Evolutionary conservation across 2,888 invertebrate genomes (phyloP), one percentile per base, ranked within the genome.

Genomic region (Zygaena filipendulae): DNA sequence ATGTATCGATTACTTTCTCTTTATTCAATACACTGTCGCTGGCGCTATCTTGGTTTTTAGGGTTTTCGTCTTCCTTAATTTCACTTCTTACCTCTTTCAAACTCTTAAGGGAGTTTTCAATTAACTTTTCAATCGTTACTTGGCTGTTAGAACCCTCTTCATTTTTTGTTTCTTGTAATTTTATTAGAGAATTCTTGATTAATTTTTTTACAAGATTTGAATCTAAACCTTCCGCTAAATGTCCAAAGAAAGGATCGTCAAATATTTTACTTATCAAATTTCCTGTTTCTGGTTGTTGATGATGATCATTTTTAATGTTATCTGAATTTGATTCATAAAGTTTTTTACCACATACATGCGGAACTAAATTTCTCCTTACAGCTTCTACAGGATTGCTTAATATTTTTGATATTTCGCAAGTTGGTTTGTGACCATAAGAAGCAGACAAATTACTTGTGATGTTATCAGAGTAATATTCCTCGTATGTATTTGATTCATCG

Each of bases 311-410:
- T 20, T 26, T 32, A 2, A 13, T n/a, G 9, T 28, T 6, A 13
- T 23, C 22, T 3, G 4, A 4, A 7, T 16, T 16, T 16, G 16
- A 16, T 16, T 4, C 5, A 16, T 51, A 39, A 62, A 74, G 64
- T 49, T 52, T 69, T 59, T 86, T 85, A 13, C 90, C 90, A 62
- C 90, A 90, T 28, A 90, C 87, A 55, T 90, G 90, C 23, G 90
- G 90, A 48, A 90, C 85, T 38, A 90, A 71, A 61, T 90, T 89
- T 43, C 86, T 79, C 49, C 83, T 83, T 3, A 90, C 87, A 9
- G 90, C 90, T 80, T 90, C 88, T 5, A 90, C 90, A 1, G 90
- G 90, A 64, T 90, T 87, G 40, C 81, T 79, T 21, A 88, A 53
- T 37, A 87, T 81, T 38, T 82, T 80, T 26, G 81, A 66, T 23